A percentile compares a stretch with the other conserved stretches of the same genome.
phyloP scores from a whole-genome alignment of 2,888 invertebrate species.

The Pyrgus malvae region DNA sequence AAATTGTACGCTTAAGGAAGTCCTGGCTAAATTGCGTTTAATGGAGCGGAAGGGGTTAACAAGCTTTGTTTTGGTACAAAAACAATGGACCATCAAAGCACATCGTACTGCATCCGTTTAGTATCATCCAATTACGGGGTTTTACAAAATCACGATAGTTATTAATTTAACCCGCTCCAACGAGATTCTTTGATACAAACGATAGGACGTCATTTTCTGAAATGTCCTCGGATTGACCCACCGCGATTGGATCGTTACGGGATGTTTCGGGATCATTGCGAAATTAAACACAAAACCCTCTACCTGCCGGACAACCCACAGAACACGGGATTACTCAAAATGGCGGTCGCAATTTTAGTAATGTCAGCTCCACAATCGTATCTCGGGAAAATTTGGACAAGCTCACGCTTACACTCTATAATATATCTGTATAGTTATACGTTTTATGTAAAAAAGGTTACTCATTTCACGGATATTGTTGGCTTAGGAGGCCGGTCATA shows the following conservation, averaged over 20 bases:
- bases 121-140: constrained; percentile 14
- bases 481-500: too few relatives aligned
- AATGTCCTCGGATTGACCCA: constrained; percentile 32
- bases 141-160: constrained; percentile 29
- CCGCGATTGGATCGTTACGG: constrained; percentile 47
- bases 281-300: constrained; percentile 34
- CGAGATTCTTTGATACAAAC: constrained; percentile 33
- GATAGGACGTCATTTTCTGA: constrained; percentile 41
- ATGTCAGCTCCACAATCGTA: too few relatives aligned
- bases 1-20: background rate
- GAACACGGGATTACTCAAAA: background rate
- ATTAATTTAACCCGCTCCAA: constrained; percentile 30
- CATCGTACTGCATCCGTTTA: background rate
- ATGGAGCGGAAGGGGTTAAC: background rate
- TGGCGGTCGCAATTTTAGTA: too few relatives aligned
- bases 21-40: background rate
- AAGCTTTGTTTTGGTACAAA: background rate
- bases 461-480: background rate
- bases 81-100: background rate
- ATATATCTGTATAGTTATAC: too few relatives aligned
- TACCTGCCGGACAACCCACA: background rate
- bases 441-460: too few relatives aligned
- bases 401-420: too few relatives aligned
- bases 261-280: constrained; percentile 31
- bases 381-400: too few relatives aligned